These are phyloP conservation scores for Xestia rhomboidea DNA, from an alignment of 2,888 invertebrate genomes.

Conservation along the genomic window DNA sequence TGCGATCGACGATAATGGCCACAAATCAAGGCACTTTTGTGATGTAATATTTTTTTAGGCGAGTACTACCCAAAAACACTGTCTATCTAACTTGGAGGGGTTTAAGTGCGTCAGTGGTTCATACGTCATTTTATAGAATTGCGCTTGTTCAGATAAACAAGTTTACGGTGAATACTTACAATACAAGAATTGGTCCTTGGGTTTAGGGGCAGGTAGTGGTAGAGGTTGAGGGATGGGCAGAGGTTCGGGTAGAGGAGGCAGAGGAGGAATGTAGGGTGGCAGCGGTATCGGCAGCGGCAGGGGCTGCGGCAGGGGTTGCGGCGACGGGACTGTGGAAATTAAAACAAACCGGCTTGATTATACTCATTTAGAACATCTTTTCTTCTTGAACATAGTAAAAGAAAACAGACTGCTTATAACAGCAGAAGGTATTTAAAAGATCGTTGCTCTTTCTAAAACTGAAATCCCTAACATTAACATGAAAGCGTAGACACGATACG, in stretches of 20 bases:
- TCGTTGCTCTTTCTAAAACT: background rate
- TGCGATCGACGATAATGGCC: background rate
- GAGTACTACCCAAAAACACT: background rate
- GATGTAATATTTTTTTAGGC: background rate
- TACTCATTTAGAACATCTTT: background rate
- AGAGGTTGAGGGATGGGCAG: constrained; percentile 31
- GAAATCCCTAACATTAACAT: background rate
- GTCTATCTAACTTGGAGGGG: background rate
- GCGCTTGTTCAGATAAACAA: background rate
- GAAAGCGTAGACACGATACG: background rate
- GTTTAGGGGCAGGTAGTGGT: constrained; percentile 35
- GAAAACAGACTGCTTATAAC: background rate
- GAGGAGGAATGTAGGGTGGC: constrained; percentile 34
- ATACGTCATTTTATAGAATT: background rate
- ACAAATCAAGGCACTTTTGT: background rate
- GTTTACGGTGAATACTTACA: constrained; percentile 56
- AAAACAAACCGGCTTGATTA: background rate
- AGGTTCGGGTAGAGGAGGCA: constrained; percentile 27
- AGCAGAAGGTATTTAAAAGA: background rate
- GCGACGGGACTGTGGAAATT: constrained; percentile 48
- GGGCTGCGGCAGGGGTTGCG: constrained; percentile 30
- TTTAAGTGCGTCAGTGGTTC: constrained; percentile 25
- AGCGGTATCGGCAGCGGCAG: constrained; percentile 38
- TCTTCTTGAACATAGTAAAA: background rate
- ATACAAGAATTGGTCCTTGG: constrained; percentile 41